phyloP scores from a whole-genome alignment of 2,797 vertebrate species.

The Gymnodraco acuticeps region DNA sequence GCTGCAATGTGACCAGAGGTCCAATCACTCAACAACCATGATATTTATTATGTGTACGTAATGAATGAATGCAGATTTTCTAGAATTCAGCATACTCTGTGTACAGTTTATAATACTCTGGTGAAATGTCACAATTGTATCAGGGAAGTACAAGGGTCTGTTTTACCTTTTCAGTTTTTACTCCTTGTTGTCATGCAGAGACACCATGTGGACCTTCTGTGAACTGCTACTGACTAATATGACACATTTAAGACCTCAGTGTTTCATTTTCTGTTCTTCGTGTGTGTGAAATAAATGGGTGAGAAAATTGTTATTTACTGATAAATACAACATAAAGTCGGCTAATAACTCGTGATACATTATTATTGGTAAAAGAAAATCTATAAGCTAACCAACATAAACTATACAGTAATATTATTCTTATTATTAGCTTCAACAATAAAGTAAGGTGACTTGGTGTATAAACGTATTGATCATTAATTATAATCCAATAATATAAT shows the following conservation, averaged over 20 bases:
- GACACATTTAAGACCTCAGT: neutral
- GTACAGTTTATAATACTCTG: neutral
- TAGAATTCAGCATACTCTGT: neutral
- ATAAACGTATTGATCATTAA: neutral
- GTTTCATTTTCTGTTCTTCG: neutral
- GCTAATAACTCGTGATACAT: neutral
- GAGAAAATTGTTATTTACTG: neutral
- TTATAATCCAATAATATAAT: neutral
- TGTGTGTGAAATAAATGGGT: neutral
- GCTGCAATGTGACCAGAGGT: neutral
- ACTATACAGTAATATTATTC: too few species aligned
- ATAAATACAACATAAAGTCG: too few species aligned
- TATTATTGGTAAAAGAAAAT: too few species aligned
- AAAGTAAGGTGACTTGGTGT: neutral
- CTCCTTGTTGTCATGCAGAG: neutral
- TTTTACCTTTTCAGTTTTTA: neutral
- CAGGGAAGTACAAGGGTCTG: neutral
- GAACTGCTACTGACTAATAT: neutral
- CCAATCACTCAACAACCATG: neutral
- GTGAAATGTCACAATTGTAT: neutral
- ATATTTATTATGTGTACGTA: neutral
- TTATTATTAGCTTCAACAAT: neutral
- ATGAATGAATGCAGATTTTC: neutral
- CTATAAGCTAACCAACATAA: too few species aligned
- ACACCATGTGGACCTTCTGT: slow-evolving; percentile 14